Base-by-base conservation (phyloP, 53 echinoderm and acorn worm species). In the Mesocentrotus franciscanus region DNA sequence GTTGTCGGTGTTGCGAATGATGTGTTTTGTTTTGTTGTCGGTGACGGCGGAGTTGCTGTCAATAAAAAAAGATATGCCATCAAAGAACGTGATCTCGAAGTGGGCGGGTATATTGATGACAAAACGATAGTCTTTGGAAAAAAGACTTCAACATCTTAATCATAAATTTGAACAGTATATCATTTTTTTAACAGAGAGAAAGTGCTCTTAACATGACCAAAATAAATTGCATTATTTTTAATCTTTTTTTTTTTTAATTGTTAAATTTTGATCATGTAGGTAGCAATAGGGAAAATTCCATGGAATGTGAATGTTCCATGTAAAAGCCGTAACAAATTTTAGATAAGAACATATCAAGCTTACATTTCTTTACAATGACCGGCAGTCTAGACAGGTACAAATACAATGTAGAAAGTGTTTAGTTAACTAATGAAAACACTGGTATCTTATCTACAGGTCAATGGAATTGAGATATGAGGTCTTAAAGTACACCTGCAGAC, bases 1-100 rank as follows among this genome's bases (percentile, higher is more conserved):
- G 91, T 64, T 61, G 91, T 22, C 29, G 90, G 90, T 62, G 90
- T 90, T 30, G 68, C 18, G 22, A 66, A 61, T 13, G 56, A 27
- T 87, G 58, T 56, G 15, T 58, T 57, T 56, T 87, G 58, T 87
- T 14, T 87, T 58, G 59, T 58, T 87, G 87, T 58, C 27, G 87
- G 87, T 13, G 87, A 58, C n/a, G 57, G 11, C 59, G 87, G 87
- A 10, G n/a, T 8, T 57, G 26, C 87, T 87, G 58, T 9, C 10
- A 87, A 87, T 87, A 55, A 59, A 58, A 58, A 56, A 57, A 58
- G 22, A 75, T 12, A 75, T 75, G 20, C 16, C 42, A 81, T 16
- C 8, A 16, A 39, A 36, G 16, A 81, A 81, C 17, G 29, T 74
- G 42, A 81, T 39, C 18, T 42, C 81, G 9, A 17, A 17, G 20